Conservation (phyloP, 2,888 invertebrate genomes). For the Theristus sp. region DNA sequence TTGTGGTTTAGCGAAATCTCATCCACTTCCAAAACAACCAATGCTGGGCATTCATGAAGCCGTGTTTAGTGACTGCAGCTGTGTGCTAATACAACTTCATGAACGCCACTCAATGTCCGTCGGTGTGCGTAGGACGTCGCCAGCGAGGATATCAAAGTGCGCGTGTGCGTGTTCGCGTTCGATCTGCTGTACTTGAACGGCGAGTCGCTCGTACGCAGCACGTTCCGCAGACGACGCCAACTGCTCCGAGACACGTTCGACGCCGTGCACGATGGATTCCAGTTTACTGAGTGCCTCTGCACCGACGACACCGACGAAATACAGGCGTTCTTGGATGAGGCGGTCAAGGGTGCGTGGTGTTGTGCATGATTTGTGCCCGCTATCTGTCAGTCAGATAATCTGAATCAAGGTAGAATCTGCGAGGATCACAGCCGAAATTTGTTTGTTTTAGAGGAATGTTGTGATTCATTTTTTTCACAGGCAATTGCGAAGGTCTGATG, state of each 20-base stretch:
- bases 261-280: constrained; percentile 55
- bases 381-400: no score
- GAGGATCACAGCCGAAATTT: no score
- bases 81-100: neutral
- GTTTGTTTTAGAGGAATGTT: no score
- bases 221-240: constrained; percentile 52
- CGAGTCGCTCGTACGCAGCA: constrained; percentile 53
- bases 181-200: constrained; percentile 84
- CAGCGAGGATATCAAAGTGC: constrained; percentile 55
- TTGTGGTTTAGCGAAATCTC: no score
- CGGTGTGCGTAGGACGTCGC: constrained; percentile 47
- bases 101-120: neutral
- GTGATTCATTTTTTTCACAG: no score
- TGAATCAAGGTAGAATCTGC: no score
- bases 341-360: constrained; percentile 63
- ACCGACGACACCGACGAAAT: constrained; percentile 73
- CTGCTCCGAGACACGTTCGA: constrained; percentile 2
- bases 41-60: no score
- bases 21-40: no score
- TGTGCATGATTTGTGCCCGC: neutral
- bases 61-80: neutral
- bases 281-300: constrained; percentile 63
- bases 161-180: constrained; percentile 88
- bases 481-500: constrained; percentile 96
- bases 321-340: constrained; percentile 75